Percentiles rank a stretch among this genome's conserved stretches.
phyloP scores from a whole-genome alignment of 2,797 vertebrate genomes.

The Chelonia mydas region DNA sequence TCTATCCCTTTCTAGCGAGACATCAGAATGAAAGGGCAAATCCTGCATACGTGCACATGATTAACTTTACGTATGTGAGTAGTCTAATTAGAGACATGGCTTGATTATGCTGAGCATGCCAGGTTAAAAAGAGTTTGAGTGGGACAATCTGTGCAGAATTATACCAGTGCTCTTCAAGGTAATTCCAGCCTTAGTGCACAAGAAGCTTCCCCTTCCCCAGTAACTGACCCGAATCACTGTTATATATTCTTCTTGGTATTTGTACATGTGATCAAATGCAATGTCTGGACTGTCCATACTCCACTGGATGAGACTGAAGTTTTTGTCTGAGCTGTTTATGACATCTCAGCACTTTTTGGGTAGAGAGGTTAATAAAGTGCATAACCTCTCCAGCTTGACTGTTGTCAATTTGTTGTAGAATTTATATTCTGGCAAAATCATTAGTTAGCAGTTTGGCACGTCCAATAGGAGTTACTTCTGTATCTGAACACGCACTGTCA shows the following conservation, averaged over 20 bases:
- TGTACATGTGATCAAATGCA: not conserved
- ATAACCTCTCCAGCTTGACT: not conserved
- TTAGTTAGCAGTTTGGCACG: not conserved
- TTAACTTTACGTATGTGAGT: conserved; percentile 1
- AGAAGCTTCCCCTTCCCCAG: not conserved
- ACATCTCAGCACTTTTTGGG: not conserved
- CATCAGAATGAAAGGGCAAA: not conserved
- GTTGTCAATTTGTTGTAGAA: not conserved
- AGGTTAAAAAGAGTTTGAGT: not conserved
- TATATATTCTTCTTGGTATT: not conserved
- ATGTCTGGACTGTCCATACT: not conserved
- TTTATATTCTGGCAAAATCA: not conserved
- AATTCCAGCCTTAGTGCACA: not conserved
- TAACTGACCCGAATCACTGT: not conserved
- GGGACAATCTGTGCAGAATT: not conserved
- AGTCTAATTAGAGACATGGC: not conserved
- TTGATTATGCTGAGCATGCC: not conserved
- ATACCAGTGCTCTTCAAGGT: not conserved
- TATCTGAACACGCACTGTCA: not conserved
- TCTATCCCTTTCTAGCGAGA: not conserved
- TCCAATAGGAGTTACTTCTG: not conserved
- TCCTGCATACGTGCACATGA: not conserved
- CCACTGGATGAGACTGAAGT: no score
- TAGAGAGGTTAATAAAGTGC: not conserved
- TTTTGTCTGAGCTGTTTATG: no score